phyloP scores from a whole-genome alignment of 2,113 vertebrate species.

The Pseudorectes ferrugineus region DNA sequence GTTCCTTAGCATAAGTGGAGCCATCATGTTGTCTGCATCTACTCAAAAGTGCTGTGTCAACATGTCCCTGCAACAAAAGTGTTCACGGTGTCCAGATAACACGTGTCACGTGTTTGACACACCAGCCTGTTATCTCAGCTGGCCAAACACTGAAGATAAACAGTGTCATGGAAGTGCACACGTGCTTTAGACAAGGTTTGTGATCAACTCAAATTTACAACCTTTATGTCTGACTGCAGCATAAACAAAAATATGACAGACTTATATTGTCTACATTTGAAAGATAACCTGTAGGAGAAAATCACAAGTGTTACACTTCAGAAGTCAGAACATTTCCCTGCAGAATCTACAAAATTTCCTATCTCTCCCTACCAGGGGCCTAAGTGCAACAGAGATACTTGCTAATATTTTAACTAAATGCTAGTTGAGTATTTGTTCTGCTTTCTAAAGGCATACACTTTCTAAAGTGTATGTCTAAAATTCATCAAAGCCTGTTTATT shows the following conservation, averaged over 20 bases:
- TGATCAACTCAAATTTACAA: constrained; percentile 13
- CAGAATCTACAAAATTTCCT: not conserved
- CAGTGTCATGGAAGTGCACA: not conserved
- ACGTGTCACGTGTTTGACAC: not conserved
- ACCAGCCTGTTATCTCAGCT: constrained; percentile 28
- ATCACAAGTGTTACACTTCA: not conserved
- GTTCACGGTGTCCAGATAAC: not conserved
- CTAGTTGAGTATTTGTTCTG: not conserved
- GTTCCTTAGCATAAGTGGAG: constrained; percentile 38
- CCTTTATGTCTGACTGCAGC: not conserved
- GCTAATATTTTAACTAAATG: not conserved
- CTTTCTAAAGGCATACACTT: not conserved
- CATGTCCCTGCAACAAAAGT: constrained; percentile 28
- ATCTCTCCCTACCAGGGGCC: rapidly evolving
- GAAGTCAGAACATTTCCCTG: not conserved
- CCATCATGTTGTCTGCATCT: constrained; percentile 35
- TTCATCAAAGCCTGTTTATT: not conserved
- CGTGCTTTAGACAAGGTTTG: not conserved
- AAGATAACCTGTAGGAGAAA: not conserved
- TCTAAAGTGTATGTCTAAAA: not conserved
- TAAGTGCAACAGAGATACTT: not conserved
- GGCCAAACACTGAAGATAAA: constrained; percentile 28
- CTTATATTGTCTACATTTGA: not conserved
- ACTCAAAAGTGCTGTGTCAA: constrained; percentile 30
- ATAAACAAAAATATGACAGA: not conserved